phyloP scores from a whole-genome alignment of 2,113 vertebrate genomes.

The Terrapene triunguis region DNA sequence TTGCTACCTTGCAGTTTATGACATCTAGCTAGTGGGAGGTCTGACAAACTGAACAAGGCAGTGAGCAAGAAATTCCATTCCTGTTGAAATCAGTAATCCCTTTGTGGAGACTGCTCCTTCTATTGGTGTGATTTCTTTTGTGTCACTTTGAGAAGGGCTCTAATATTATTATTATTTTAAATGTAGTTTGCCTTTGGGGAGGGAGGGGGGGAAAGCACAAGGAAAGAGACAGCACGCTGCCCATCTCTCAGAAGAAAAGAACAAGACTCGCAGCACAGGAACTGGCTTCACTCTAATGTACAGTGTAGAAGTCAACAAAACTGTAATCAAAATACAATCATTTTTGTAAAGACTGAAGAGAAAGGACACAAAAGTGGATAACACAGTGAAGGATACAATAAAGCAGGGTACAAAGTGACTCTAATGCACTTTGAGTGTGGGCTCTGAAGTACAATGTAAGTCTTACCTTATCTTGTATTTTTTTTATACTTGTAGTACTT shows the following conservation, averaged over 20 bases:
- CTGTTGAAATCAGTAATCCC: constrained; percentile 66
- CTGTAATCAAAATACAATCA: constrained; percentile 59
- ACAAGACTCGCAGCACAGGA: constrained; percentile 42
- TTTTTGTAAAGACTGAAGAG: constrained; percentile 36
- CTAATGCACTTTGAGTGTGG: neutral
- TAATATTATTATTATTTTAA: constrained; percentile 51
- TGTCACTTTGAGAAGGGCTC: constrained; percentile 63
- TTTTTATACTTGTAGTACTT: constrained; percentile 1
- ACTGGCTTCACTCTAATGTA: constrained; percentile 53
- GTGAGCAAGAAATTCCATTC: constrained; percentile 67
- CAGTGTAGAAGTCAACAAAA: constrained; percentile 74
- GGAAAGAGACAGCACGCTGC: constrained; percentile 63
- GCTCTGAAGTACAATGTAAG: constrained; percentile 74
- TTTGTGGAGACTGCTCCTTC: constrained; percentile 38
- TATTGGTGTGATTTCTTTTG: constrained; percentile 20
- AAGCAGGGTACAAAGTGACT: constrained; percentile 29
- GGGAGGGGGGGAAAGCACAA: constrained; percentile 38
- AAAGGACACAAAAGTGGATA: constrained; percentile 21
- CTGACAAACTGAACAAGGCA: constrained; percentile 71
- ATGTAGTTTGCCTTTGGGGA: constrained; percentile 59
- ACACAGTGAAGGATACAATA: neutral
- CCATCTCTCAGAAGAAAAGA: constrained; percentile 66
- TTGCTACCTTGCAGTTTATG: constrained; percentile 77
- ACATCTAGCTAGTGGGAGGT: constrained; percentile 78
- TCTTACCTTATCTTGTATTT: constrained; percentile 57